Conservation (phyloP, 2,113 vertebrate species). For the Istiophorus platypterus region DNA sequence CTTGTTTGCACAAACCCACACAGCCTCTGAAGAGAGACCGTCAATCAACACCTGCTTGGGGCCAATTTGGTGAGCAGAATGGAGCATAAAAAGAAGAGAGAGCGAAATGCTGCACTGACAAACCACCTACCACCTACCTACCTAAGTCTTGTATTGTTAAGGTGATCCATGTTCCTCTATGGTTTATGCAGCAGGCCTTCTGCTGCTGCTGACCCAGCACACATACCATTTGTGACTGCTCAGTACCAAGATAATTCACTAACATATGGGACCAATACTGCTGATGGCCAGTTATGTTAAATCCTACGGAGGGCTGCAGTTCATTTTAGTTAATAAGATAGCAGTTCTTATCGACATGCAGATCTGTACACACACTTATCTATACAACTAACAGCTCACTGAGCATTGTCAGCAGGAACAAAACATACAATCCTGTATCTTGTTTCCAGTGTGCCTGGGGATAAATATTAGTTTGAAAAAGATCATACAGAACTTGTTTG, state of each 20-base stretch:
- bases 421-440: neutral
- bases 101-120: constrained; percentile 3
- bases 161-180: constrained; percentile 33
- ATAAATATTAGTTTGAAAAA: neutral
- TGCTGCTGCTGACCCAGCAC: constrained; percentile 58
- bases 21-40: constrained; percentile 17
- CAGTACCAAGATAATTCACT: constrained; percentile 31
- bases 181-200: constrained; percentile 29
- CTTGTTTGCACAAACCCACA: constrained; percentile 13
- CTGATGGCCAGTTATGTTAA: constrained; percentile 37
- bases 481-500: neutral
- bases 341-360: neutral
- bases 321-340: constrained; percentile 29
- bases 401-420: neutral
- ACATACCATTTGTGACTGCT: constrained; percentile 50
- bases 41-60: constrained; percentile 48
- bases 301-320: neutral
- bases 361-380: neutral
- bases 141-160: constrained; percentile 32
- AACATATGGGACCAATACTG: constrained; percentile 29
- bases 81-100: neutral
- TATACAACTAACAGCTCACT: neutral
- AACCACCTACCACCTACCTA: neutral
- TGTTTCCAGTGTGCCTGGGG: neutral
- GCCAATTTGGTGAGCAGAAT: constrained; percentile 5